Evolutionary conservation across 2,888 invertebrate species (phyloP).

Genomic region (Caenorhabditis sp.): DNA sequence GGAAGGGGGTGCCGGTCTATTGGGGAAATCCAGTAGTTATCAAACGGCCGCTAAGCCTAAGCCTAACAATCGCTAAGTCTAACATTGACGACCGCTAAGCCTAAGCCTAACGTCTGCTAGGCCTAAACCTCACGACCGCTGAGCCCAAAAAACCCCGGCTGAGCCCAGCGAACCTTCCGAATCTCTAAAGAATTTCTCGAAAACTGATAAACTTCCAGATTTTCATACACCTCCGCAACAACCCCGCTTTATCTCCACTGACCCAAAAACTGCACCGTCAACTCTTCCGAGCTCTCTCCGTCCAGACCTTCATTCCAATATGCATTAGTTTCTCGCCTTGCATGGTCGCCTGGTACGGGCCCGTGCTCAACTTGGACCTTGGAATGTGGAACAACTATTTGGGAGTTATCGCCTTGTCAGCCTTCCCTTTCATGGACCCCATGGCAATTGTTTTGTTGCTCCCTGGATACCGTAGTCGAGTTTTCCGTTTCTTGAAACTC

Average conservation of each 20-base stretch:
- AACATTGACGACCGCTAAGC: no score
- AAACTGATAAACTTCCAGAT: background rate
- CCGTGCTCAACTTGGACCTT: background rate
- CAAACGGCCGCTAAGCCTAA: no score
- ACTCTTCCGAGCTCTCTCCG: background rate
- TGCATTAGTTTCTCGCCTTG: constrained; percentile 16
- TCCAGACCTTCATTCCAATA: constrained; percentile 10
- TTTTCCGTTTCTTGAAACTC: background rate
- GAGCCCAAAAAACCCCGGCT: no score
- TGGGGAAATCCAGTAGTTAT: no score
- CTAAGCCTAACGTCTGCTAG: no score
- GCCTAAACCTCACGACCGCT: no score
- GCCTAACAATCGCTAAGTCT: no score
- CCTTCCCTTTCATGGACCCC: constrained; percentile 11
- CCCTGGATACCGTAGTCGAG: constrained; percentile 20
- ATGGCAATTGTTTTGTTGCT: constrained; percentile 7
- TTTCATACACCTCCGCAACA: background rate
- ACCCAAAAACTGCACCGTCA: background rate
- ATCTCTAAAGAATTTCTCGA: no score
- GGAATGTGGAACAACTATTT: background rate
- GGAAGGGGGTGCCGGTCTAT: no score
- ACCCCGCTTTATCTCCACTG: no score
- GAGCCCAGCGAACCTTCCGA: no score
- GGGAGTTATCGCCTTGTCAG: constrained; percentile 14
- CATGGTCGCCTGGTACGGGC: constrained; percentile 18